Base-by-base conservation (phyloP, 2,113 vertebrate genomes). In the Ploceus nigricollis region DNA sequence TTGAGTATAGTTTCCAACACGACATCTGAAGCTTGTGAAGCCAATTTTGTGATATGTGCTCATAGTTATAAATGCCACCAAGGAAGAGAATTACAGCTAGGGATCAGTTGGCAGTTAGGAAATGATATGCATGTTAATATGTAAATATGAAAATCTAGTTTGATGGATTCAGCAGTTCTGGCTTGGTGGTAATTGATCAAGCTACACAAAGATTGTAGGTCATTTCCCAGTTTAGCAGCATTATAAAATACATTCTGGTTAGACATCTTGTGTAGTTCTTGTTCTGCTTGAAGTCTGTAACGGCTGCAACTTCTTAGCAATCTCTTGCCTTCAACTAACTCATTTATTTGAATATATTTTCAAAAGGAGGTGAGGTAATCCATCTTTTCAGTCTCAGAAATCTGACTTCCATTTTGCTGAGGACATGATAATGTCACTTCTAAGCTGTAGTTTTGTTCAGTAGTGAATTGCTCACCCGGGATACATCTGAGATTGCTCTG, bases 61-160 rank as follows among this genome's bases (percentile, higher is more conserved):
- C 40, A 11, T 73, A 33, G 42, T 64, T 92, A 70, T 80, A 86
- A 92, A 92, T 73, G 79, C 56, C 45, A 85, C 65, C 61, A 64
- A 48, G 77, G 75, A 75, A 51, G 39, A 82, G 78, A 90, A 83
- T 64, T 87, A 57, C 37, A 86, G 82, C 68, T 68, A 79, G 44
- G 30, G 25, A 76, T 91, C 87, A 79, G 37, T 86, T 90, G 89
- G 71, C 54, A 95, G 31, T 90, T 77, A 71, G 68, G 60, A 90
- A 90, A 78, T 84, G 1, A 79, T 72, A 24, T 79, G 47, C 58
- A 39, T 86, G 37, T 70, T 71, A 91, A 82, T 93, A 85, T 84
- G 78, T 16, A 89, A 79, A 90, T 90, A 82, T 66, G 70, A 70
- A 93, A 94, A 93, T 83, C n/a, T 82, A 44, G 61, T 86, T 95